Conservation (phyloP, 2,113 vertebrate species). For the Syngnathus floridae region DNA sequence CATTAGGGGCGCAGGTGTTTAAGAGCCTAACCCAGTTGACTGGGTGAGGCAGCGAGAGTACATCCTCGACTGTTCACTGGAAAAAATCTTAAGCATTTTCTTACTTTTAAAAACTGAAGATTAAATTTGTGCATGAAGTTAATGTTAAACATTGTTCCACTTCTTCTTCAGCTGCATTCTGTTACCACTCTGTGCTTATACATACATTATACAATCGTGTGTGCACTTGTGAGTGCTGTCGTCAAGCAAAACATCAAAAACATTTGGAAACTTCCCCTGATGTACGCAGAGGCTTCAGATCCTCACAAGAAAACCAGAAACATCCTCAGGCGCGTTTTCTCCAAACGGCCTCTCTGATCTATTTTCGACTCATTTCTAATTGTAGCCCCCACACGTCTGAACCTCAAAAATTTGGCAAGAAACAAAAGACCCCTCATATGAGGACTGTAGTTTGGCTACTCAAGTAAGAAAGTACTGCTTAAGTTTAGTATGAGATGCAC, state of each 20-base stretch:
- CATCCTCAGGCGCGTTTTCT: slow-evolving; percentile 13
- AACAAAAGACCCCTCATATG: slow-evolving; percentile 1
- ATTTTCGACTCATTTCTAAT: slow-evolving; percentile 41
- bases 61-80: too few species aligned
- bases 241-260: slow-evolving; percentile 22
- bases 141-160: neutral
- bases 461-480: neutral
- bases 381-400: slow-evolving; percentile 19
- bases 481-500: neutral
- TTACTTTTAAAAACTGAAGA: neutral
- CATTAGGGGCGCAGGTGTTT: neutral
- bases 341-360: slow-evolving; percentile 31
- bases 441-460: neutral
- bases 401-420: slow-evolving; percentile 4
- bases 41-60: too few species aligned
- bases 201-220: neutral
- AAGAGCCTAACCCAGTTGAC: too few species aligned
- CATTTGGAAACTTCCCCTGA: slow-evolving; percentile 1
- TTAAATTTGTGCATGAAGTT: neutral
- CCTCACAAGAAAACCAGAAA: slow-evolving; percentile 1
- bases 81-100: too few species aligned
- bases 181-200: neutral
- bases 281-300: slow-evolving; percentile 6
- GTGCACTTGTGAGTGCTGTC: neutral
- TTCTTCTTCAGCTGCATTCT: slow-evolving; percentile 1